These are phyloP conservation scores for Myiozetetes cayanensis DNA, from an alignment of 2,113 vertebrate species.

Conservation along the genomic window DNA sequence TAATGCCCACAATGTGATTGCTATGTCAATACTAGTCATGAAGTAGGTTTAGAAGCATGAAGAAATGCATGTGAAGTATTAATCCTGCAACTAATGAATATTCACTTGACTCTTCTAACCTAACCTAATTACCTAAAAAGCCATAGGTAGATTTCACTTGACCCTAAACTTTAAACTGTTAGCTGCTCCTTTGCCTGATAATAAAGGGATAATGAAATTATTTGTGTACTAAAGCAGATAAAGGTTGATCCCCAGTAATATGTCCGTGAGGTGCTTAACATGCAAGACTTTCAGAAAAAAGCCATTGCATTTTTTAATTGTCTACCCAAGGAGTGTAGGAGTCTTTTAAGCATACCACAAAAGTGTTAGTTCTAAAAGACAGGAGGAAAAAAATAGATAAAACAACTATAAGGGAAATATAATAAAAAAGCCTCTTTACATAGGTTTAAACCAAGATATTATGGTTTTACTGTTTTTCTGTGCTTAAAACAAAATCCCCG, in stretches of 20 bases:
- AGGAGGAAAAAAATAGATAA: background rate
- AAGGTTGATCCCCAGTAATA: slow-evolving; percentile 7
- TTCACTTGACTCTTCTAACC: slow-evolving; percentile 63
- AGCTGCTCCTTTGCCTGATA: slow-evolving; percentile 48
- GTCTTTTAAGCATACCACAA: background rate
- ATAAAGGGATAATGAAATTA: slow-evolving; percentile 53
- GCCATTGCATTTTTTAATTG: slow-evolving; percentile 21
- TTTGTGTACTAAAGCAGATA: slow-evolving; percentile 33
- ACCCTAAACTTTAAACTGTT: slow-evolving; percentile 67
- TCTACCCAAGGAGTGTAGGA: background rate
- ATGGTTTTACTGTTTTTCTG: background rate
- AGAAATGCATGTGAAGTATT: slow-evolving; percentile 31
- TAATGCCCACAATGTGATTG: background rate
- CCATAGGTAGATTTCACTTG: slow-evolving; percentile 62
- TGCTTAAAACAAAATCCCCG: background rate
- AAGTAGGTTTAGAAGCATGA: slow-evolving; percentile 39
- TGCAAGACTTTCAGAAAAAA: slow-evolving; percentile 21
- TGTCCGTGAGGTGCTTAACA: background rate
- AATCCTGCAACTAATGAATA: slow-evolving; percentile 65
- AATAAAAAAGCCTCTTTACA: background rate
- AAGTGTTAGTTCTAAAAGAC: background rate
- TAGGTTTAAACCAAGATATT: background rate
- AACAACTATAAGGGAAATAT: background rate
- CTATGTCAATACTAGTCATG: slow-evolving; percentile 53
- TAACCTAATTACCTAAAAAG: slow-evolving; percentile 71